These are phyloP conservation scores for Neosilurus hyrtlii DNA, from an alignment of 2,797 vertebrate genomes.

Conservation along the genomic window DNA sequence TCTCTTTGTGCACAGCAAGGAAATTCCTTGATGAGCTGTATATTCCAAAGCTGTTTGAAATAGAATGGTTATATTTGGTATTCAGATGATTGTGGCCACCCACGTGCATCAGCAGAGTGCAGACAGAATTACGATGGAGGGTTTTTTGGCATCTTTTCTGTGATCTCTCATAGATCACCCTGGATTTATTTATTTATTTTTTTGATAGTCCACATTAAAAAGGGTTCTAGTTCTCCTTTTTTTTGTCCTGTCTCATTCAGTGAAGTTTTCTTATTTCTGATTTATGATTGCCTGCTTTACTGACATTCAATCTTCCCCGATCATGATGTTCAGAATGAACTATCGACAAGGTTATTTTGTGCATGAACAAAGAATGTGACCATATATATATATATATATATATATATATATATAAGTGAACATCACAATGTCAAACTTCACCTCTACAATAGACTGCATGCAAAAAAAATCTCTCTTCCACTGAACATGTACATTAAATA, in stretches of 20 bases:
- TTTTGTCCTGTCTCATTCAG: no score
- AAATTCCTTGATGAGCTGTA: not conserved
- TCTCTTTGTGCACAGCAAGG: not conserved
- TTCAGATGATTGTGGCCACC: not conserved
- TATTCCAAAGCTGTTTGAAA: not conserved
- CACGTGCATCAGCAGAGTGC: not conserved
- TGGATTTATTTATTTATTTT: not conserved
- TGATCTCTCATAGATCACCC: not conserved
- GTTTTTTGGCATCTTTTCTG: not conserved
- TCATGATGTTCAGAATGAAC: not conserved
- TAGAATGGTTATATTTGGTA: not conserved
- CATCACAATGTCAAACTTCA: not conserved
- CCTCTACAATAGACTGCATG: not conserved
- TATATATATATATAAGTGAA: not conserved
- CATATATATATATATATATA: no score
- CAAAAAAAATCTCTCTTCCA: not conserved
- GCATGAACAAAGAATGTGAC: not conserved
- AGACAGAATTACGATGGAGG: not conserved
- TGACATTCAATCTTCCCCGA: not conserved
- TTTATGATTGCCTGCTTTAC: not conserved
- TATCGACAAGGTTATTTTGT: conserved; percentile 1
- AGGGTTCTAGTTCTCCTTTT: not conserved
- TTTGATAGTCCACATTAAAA: not conserved
- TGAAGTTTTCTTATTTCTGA: not conserved
- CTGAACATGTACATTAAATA: not conserved